Percentiles rank a stretch among this genome's conserved stretches.
Conservation (phyloP, 2,113 vertebrate species). For the Uria aalge region DNA sequence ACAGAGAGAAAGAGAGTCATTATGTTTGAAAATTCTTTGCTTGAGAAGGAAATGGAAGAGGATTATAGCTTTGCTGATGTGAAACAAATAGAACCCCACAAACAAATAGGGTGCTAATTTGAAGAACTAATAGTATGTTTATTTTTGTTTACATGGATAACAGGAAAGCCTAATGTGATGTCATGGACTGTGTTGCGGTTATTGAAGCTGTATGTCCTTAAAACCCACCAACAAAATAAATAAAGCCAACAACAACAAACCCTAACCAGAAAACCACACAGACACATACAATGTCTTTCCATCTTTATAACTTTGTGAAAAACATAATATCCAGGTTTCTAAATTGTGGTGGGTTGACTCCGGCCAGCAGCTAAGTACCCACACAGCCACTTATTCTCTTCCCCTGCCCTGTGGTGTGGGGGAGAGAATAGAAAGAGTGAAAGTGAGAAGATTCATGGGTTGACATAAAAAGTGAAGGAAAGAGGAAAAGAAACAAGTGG, state of each 20-base stretch:
- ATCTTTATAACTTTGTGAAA: not conserved
- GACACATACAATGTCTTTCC: not conserved
- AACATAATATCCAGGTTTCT: not conserved
- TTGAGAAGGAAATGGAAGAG: not conserved
- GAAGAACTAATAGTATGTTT: not conserved
- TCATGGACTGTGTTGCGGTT: not conserved
- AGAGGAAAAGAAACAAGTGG: not conserved
- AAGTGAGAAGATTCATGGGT: not conserved
- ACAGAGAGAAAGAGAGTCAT: not conserved
- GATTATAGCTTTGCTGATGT: not conserved
- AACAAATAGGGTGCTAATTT: not conserved
- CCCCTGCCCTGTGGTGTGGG: not conserved
- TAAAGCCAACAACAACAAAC: not conserved
- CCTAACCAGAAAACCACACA: not conserved
- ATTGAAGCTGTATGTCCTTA: not conserved
- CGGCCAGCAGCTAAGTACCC: not conserved
- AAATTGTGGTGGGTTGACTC: not conserved
- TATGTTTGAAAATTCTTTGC: not conserved
- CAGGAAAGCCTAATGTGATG: not conserved
- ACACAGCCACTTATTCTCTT: not conserved
- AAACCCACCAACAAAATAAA: not conserved
- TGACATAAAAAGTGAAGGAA: not conserved
- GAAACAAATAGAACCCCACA: not conserved
- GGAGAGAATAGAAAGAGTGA: not conserved
- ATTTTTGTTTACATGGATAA: not conserved